Conservation (phyloP, 2,888 invertebrate genomes). For the Plebejus argus region DNA sequence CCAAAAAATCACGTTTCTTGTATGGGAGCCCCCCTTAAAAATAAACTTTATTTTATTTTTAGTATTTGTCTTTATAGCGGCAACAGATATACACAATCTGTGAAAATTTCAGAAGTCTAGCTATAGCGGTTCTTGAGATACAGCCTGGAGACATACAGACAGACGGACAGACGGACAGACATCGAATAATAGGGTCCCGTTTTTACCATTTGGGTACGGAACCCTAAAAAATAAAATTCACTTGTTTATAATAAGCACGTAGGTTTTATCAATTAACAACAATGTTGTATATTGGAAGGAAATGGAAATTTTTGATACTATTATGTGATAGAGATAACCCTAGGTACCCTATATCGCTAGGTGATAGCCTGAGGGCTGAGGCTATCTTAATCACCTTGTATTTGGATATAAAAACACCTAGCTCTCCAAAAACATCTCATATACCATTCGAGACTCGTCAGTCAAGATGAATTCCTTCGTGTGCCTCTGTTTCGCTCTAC, state of each 20-base stretch:
- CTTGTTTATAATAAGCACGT: not conserved
- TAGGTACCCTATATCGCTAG: not conserved
- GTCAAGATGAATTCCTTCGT: not conserved
- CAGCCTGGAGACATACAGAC: too few relatives aligned
- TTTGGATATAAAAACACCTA: slow-evolving; percentile 2
- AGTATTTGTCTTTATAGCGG: too few relatives aligned
- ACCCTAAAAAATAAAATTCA: too few relatives aligned
- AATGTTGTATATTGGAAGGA: not conserved
- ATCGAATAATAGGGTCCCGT: too few relatives aligned
- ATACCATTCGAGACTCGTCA: not conserved
- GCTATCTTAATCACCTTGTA: not conserved
- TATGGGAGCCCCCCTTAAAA: too few relatives aligned
- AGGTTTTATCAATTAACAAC: not conserved
- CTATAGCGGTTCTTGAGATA: too few relatives aligned
- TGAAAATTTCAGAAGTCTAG: too few relatives aligned
- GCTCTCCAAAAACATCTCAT: not conserved
- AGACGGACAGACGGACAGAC: too few relatives aligned
- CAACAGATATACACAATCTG: too few relatives aligned
- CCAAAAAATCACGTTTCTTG: too few relatives aligned
- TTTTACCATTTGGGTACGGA: too few relatives aligned
- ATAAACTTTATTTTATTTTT: too few relatives aligned
- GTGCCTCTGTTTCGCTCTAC: not conserved
- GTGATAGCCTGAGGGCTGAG: not conserved
- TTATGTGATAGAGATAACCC: not conserved
- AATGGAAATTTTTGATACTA: not conserved